Evolutionary conservation across 2,797 vertebrate genomes (phyloP).

Genomic region (Malacoctenus gilli): DNA sequence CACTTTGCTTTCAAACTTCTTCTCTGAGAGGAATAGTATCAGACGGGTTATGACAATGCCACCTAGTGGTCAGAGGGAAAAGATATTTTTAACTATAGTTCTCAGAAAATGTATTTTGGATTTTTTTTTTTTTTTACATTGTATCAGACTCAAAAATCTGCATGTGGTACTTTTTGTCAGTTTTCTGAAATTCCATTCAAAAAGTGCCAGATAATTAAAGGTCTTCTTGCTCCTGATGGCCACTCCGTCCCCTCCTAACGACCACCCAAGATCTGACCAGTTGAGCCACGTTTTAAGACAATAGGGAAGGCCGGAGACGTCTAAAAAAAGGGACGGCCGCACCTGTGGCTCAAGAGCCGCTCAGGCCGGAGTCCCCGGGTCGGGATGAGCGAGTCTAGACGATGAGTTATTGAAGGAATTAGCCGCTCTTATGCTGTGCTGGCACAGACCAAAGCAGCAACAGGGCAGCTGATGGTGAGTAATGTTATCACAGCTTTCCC

Average conservation of each 20-base stretch:
- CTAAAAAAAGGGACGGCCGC: slow-evolving; percentile 37
- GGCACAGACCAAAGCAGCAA: slow-evolving; percentile 30
- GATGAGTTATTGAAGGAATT: slow-evolving; percentile 46
- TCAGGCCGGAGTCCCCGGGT: slow-evolving; percentile 4
- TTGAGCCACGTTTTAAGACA: slow-evolving; percentile 4
- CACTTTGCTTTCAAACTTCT: too few species aligned
- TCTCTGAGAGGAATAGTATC: too few species aligned
- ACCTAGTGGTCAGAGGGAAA: too few species aligned
- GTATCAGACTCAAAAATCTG: too few species aligned
- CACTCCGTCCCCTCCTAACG: too few species aligned
- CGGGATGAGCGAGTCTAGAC: slow-evolving; percentile 46
- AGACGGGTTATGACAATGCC: too few species aligned
- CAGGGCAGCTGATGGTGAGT: slow-evolving; percentile 44
- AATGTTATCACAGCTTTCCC: neutral
- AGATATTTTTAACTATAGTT: too few species aligned
- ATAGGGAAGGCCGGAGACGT: slow-evolving; percentile 19
- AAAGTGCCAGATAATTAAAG: too few species aligned
- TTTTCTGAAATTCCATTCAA: too few species aligned
- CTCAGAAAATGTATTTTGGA: too few species aligned
- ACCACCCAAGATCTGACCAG: slow-evolving; percentile 38
- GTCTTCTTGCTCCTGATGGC: neutral
- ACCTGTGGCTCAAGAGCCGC: slow-evolving; percentile 44
- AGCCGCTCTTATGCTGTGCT: slow-evolving; percentile 1
- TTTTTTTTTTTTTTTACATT: too few species aligned
- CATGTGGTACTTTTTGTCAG: too few species aligned